Conservation (phyloP, 2,888 invertebrate species). For the Drepana falcataria region DNA sequence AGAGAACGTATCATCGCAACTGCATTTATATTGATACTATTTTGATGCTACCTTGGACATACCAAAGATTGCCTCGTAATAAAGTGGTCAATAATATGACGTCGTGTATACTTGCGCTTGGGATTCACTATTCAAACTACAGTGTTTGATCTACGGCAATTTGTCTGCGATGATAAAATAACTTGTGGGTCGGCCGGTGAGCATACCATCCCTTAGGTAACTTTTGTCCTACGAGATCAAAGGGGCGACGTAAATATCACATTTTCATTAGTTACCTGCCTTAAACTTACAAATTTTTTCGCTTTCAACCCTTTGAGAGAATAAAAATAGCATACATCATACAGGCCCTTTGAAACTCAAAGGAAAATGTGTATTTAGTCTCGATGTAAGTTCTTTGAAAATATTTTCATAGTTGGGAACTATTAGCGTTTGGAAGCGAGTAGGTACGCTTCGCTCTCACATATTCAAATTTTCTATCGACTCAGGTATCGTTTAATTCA, state of each 20-base stretch:
- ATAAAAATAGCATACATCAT: neutral
- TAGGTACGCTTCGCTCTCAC: no score
- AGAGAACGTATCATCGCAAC: no score
- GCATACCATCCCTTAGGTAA: neutral
- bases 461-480: neutral
- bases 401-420: no score
- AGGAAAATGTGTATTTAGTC: neutral
- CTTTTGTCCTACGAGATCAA: conserved; percentile 1
- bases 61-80: no score
- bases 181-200: neutral
- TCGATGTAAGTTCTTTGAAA: neutral
- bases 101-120: no score
- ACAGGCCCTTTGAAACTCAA: neutral
- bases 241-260: neutral
- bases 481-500: no score
- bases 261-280: conserved; percentile 1
- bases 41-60: no score
- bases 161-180: neutral
- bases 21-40: no score
- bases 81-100: no score
- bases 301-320: neutral
- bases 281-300: neutral
- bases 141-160: neutral
- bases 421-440: no score
- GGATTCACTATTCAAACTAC: no score